Base-by-base conservation (phyloP, 2,888 invertebrate genomes). In the Troilus luridus region DNA sequence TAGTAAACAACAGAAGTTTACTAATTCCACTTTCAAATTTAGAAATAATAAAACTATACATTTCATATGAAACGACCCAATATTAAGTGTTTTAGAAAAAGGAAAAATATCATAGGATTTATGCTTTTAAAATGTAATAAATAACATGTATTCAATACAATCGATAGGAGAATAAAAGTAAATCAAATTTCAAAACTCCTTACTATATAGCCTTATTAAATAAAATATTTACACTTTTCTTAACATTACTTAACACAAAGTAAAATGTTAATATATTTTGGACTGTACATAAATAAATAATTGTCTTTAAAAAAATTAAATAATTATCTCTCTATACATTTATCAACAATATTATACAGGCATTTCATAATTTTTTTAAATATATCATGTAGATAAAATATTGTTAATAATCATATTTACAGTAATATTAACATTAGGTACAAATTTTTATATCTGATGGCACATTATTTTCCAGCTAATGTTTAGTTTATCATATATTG, bases 341-440 rank as follows among this genome's bases (percentile, higher is more conserved):
- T 85, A 85, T 85, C 56, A 85, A 85, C 85, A 85, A 85, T 85
- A 85, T 56, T 58, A 58, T 85, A 85, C 85, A 85, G 27, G n/a
- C 21, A 85, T 85, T 85, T 85, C 56, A 77, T 58, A n/a, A 54
- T 56, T 85, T 56, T 9, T n/a, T 41, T 56, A 56, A 81, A 81
- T 85, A 85, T 56, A 58, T 21, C 56, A 85, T 21, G 54, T 21
- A 81, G 12, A 81, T 81, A 81, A 81, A 81, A 81, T 81, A 81
- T 81, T 81, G 21, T 81, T 85, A 85, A 56, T 58, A 54, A n/a
- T 85, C 11, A 6, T 56, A 85, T 85, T 56, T 85, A 85, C 85
- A 85, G 54, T 85, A 85, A 85, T 85, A 85, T 85, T 85, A 85
- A 85, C 85, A 85, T 85, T 58, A 85, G 56, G 14, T 85, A 81